Evolutionary conservation across 2,113 vertebrate species (phyloP).

Genomic region (Halcyon malimbica): DNA sequence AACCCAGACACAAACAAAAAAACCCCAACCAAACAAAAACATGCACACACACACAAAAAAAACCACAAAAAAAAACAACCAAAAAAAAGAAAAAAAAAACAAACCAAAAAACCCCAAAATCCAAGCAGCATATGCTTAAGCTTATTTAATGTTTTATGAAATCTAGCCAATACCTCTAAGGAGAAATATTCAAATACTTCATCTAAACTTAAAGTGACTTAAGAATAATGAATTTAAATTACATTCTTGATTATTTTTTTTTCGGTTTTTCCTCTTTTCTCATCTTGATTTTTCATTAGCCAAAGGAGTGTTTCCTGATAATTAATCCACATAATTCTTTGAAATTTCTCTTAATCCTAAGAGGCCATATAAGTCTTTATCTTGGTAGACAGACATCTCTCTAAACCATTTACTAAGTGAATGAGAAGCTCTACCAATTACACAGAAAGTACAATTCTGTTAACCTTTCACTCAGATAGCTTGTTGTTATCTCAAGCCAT

Average conservation of each 20-base stretch:
- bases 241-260: not conserved
- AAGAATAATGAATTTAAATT: not conserved
- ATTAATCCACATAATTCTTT: slow-evolving; percentile 40
- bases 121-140: not conserved
- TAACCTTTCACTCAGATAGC: slow-evolving; percentile 60
- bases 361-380: slow-evolving; percentile 62
- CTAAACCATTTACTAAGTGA: slow-evolving; percentile 54
- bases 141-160: not conserved
- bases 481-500: slow-evolving; percentile 65
- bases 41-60: too few relatives aligned
- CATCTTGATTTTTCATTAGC: not conserved
- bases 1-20: too few relatives aligned
- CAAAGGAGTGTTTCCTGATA: slow-evolving; percentile 43
- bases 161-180: not conserved
- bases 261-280: not conserved
- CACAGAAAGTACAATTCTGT: slow-evolving; percentile 67
- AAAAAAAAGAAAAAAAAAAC: not conserved
- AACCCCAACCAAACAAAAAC: too few relatives aligned
- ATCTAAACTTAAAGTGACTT: not conserved
- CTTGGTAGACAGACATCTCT: slow-evolving; percentile 58
- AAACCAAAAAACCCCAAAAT: not conserved
- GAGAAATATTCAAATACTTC: not conserved
- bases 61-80: not conserved
- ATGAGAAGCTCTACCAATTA: slow-evolving; percentile 62
- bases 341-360: slow-evolving; percentile 43